These are phyloP conservation scores for Amblyteles armatorius DNA, from an alignment of 2,888 invertebrate genomes.

Conservation along the genomic window DNA sequence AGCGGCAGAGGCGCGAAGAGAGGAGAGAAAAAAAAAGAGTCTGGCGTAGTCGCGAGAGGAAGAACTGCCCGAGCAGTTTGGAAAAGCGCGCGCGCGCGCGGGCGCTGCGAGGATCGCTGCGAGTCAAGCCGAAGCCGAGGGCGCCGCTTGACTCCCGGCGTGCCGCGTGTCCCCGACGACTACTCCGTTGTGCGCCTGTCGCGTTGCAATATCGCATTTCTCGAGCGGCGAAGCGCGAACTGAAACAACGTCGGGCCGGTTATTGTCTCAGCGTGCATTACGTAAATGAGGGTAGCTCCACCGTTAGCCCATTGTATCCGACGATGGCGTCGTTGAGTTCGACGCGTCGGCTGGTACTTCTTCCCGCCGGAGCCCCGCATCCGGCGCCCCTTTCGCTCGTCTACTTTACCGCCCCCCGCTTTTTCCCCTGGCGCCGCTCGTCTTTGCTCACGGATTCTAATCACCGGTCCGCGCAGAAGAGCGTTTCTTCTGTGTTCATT, in stretches of 20 bases:
- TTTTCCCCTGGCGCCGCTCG: slow-evolving; percentile 6
- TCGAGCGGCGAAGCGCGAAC: slow-evolving; percentile 78
- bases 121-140: no score
- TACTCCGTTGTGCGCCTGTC: slow-evolving; percentile 5
- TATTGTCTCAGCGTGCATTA: slow-evolving; percentile 80
- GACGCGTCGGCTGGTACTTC: slow-evolving; percentile 29
- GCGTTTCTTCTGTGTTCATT: slow-evolving; percentile 34
- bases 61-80: slow-evolving; percentile 21
- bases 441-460: slow-evolving; percentile 54
- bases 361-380: slow-evolving; percentile 39
- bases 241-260: slow-evolving; percentile 73
- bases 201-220: slow-evolving; percentile 72
- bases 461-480: slow-evolving; percentile 50
- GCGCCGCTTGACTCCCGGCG: slow-evolving; percentile 1
- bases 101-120: not conserved
- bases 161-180: not conserved
- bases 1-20: slow-evolving; percentile 1
- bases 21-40: slow-evolving; percentile 15
- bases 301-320: slow-evolving; percentile 60
- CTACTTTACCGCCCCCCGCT: slow-evolving; percentile 14
- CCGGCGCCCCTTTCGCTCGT: slow-evolving; percentile 19
- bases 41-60: slow-evolving; percentile 23
- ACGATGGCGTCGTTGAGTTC: slow-evolving; percentile 56
- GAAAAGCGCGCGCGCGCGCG: slow-evolving; percentile 13
- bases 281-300: slow-evolving; percentile 80